Base-by-base conservation (phyloP, 23 tunicate genomes). In the Oikopleura albicans region DNA sequence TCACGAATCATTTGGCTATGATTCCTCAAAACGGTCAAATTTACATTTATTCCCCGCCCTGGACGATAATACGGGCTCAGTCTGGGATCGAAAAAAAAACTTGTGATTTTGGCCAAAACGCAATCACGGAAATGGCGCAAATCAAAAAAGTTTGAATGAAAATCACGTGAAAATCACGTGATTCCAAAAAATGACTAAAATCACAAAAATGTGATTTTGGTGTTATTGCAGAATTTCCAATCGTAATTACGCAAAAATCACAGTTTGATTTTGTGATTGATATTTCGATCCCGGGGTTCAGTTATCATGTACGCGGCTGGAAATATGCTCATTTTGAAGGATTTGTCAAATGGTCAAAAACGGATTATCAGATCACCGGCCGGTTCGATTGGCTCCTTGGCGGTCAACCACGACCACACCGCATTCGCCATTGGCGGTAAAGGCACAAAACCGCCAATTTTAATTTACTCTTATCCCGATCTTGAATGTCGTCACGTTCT, bases 341-440 rank as follows among this genome's bases (percentile, higher is more conserved):
- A 41, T 66, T 29, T 83, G 4, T n/a, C 2, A 2, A 83, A 34
- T 12, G 79, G 35, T 2, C 37, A 16, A 31, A 71, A 71, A 29
- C 27, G 4, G 79, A 29, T 31, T 27, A 16, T 71, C 31, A 16
- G 79, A 12, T 71, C 79, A 29, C 79, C 79, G 37, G 79, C 79
- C 2, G 79, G 79, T 12, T 71, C 79, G 31, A 31, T 71, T 2
- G 79, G 79, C 4, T 2, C 63, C 22, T 8, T 49, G 63, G 63
- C 63, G 12, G 63, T 49, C 12, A 12, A 95, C 66, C 96, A 91
- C 33, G 33, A 66, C 1, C 89, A 88, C 41, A 87, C 87, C 0
- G 88, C 76, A 40, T 95, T 95, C 84, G 91, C 90, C 35, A 90
- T 95, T 22, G 99, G 97, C 34, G 99, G 91, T 41, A 95, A 95